Conservation (phyloP, 1,140 invertebrate genomes). For the Hirudo medicinalis region DNA sequence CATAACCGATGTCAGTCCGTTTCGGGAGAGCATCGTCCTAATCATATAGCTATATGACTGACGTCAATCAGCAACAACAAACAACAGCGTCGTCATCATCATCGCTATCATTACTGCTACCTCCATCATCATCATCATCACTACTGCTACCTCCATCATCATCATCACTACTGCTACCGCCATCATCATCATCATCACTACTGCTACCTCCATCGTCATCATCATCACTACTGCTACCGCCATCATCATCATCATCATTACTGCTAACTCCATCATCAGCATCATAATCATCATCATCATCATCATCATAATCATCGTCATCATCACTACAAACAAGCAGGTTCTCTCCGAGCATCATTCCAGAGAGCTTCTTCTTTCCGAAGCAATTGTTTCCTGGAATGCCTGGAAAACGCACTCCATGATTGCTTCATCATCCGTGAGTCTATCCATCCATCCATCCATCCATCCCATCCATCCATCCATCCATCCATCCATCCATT, state of each 20-base stretch:
- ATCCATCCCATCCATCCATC: too few species aligned
- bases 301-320: background rate
- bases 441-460: too few species aligned
- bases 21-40: too few species aligned
- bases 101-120: background rate
- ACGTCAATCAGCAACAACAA: too few species aligned
- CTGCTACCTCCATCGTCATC: background rate
- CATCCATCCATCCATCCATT: too few species aligned
- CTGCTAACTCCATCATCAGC: background rate
- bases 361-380: too few species aligned
- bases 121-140: slow-evolving; percentile 1
- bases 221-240: background rate
- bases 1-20: too few species aligned
- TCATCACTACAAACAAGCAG: background rate
- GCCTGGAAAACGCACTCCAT: too few species aligned
- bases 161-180: background rate
- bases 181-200: slow-evolving; percentile 2
- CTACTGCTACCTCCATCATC: background rate
- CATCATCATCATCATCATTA: background rate
- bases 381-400: too few species aligned
- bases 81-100: too few species aligned
- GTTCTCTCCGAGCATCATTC: background rate
- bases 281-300: background rate
- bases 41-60: too few species aligned
- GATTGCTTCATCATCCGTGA: too few species aligned